Evolutionary conservation across 2,797 vertebrate genomes (phyloP).

Genomic region (Mormyrops boulengeri): DNA sequence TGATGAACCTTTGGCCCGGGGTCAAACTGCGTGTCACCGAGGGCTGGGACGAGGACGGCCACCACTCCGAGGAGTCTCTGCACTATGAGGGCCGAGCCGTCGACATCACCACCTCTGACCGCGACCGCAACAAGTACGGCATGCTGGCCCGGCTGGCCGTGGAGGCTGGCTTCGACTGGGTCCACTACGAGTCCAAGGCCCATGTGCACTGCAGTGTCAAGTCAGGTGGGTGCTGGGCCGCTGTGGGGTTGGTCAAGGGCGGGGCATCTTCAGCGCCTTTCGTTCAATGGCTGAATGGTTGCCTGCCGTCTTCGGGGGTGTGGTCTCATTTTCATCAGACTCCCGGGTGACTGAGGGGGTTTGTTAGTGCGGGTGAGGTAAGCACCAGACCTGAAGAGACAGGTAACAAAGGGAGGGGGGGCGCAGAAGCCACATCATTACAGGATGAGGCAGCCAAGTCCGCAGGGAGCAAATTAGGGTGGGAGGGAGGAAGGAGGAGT

Average conservation of each 20-base stretch:
- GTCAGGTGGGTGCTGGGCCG: constrained; percentile 66
- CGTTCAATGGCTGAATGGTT: background rate
- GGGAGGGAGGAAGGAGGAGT: background rate
- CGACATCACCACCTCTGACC: constrained; percentile 92
- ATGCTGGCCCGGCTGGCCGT: constrained; percentile 88
- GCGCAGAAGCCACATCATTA: constrained; percentile 15
- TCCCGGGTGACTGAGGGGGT: background rate
- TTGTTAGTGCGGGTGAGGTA: constrained; percentile 23
- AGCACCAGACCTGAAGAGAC: constrained; percentile 21
- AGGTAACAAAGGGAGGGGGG: background rate
- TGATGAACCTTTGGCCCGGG: constrained; percentile 94
- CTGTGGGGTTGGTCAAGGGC: background rate
- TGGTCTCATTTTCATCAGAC: background rate
- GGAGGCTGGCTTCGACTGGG: constrained; percentile 96
- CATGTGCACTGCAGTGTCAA: constrained; percentile 97
- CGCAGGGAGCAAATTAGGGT: constrained; percentile 20
- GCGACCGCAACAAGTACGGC: constrained; percentile 88
- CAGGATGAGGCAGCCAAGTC: background rate
- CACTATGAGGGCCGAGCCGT: constrained; percentile 92
- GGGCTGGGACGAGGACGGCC: constrained; percentile 94
- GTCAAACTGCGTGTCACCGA: constrained; percentile 89
- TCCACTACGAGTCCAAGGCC: constrained; percentile 93
- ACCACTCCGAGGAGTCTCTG: constrained; percentile 88
- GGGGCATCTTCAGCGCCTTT: background rate
- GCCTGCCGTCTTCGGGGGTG: background rate